Percentiles rank a stretch among this genome's conserved stretches.
phyloP scores from a whole-genome alignment of 2,113 vertebrate species.

The Onychostoma macrolepis region DNA sequence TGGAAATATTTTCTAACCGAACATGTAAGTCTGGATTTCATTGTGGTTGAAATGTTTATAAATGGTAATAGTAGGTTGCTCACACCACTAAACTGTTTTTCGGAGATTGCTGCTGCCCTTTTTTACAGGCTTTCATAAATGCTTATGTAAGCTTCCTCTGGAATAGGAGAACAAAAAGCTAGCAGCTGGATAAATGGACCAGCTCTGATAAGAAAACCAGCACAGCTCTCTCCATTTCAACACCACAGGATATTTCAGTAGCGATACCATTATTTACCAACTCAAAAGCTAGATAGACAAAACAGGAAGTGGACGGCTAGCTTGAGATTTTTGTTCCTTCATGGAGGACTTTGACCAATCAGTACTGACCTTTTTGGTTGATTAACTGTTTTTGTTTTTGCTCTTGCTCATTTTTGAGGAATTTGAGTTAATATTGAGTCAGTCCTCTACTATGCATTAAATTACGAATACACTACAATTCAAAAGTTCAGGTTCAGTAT shows the following conservation, averaged over 20 bases:
- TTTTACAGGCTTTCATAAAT: conserved; percentile 25
- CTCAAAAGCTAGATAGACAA: conserved; percentile 16
- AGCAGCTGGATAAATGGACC: conserved; percentile 24
- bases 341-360: neutral
- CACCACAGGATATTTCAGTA: conserved; percentile 29
- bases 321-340: conserved; percentile 5
- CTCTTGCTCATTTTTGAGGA: neutral
- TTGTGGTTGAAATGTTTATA: neutral
- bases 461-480: neutral
- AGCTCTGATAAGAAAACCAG: conserved; percentile 47
- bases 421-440: neutral
- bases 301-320: conserved; percentile 50
- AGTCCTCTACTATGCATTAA: neutral
- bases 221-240: neutral
- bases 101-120: neutral
- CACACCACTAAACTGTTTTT: neutral
- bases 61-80: neutral
- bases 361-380: neutral
- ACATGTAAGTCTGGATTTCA: neutral
- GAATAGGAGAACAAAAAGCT: conserved; percentile 43
- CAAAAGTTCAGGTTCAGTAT: neutral
- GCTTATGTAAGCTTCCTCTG: conserved; percentile 43
- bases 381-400: neutral
- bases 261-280: conserved; percentile 10
- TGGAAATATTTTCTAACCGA: neutral